These are phyloP conservation scores for Diplogasteroides magnus DNA, from an alignment of 1,140 invertebrate genomes.

Conservation along the genomic window DNA sequence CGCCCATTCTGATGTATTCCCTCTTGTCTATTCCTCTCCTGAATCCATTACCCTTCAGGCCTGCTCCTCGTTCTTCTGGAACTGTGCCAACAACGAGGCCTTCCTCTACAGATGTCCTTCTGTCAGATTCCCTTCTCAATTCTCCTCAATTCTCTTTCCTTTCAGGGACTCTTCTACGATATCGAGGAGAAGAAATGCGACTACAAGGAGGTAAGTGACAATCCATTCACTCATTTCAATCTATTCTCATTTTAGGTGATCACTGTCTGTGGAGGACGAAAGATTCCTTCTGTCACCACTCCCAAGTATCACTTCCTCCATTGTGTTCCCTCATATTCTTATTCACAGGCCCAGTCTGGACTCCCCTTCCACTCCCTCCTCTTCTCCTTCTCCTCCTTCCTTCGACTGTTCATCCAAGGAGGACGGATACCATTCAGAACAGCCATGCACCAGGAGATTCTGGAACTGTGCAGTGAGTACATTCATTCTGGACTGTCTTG, in stretches of 20 bases:
- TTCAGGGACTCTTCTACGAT: slow-evolving; percentile 13
- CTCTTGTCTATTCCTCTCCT: no score
- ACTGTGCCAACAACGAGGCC: slow-evolving; percentile 13
- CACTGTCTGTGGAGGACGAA: slow-evolving; percentile 18
- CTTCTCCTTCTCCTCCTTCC: no score
- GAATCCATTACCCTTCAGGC: no score
- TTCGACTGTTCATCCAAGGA: slow-evolving; percentile 3
- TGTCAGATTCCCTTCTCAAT: not conserved
- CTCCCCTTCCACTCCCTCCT: not conserved
- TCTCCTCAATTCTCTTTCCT: not conserved
- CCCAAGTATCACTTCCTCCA: no score
- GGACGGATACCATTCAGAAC: not conserved
- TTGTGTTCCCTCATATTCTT: not conserved
- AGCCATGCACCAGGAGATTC: not conserved
- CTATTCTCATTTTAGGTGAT: not conserved
- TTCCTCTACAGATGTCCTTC: slow-evolving; percentile 15
- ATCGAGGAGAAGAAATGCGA: slow-evolving; percentile 9
- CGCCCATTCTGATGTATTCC: not conserved
- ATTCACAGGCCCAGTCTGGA: not conserved
- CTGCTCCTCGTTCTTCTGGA: slow-evolving; percentile 19
- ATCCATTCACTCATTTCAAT: not conserved
- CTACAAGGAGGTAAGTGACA: slow-evolving; percentile 12
- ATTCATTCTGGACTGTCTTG: no score
- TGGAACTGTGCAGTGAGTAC: not conserved
- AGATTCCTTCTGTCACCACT: not conserved